Percentiles rank a stretch among this genome's conserved stretches.
phyloP scores from a whole-genome alignment of 2,888 invertebrate species.

The Liopterus haemorrhoidalis region DNA sequence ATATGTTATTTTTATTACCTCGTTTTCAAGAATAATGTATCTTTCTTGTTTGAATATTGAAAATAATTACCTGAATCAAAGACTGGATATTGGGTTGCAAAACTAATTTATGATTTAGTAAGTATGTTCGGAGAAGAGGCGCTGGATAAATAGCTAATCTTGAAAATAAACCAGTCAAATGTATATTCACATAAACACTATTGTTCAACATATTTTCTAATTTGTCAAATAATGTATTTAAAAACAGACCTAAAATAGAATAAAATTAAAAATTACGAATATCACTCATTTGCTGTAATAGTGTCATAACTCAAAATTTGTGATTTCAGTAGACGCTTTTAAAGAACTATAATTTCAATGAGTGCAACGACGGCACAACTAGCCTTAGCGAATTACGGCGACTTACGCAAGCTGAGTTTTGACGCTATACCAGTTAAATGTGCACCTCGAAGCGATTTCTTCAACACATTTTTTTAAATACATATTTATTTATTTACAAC shows the following conservation, averaged over 20 bases:
- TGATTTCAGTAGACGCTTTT: too few relatives aligned
- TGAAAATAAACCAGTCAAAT: conserved; percentile 80
- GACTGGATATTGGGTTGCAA: conserved; percentile 89
- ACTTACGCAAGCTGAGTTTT: too few relatives aligned
- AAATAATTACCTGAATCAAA: conserved; percentile 69
- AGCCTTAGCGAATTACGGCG: too few relatives aligned
- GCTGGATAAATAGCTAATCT: conserved; percentile 84
- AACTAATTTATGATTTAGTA: conserved; percentile 78
- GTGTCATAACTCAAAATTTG: too few relatives aligned
- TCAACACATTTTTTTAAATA: too few relatives aligned
- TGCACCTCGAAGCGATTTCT: too few relatives aligned
- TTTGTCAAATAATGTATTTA: conserved; percentile 74
- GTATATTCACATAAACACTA: conserved; percentile 77
- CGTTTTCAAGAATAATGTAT: conserved; percentile 1
- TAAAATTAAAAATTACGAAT: conserved; percentile 13
- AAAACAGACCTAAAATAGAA: conserved; percentile 61
- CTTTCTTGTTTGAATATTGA: conserved; percentile 4
- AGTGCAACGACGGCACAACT: too few relatives aligned
- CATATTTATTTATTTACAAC: too few relatives aligned
- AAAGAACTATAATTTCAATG: too few relatives aligned
- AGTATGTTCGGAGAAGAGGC: conserved; percentile 77
- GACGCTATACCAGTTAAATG: too few relatives aligned
- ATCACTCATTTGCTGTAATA: too few relatives aligned
- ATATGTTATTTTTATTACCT: conserved; percentile 24
- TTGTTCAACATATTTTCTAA: conserved; percentile 78